Evolutionary conservation across 2,888 invertebrate genomes (phyloP), one percentile per base, ranked within the genome.

Genomic region (Cheilosia vulpina): DNA sequence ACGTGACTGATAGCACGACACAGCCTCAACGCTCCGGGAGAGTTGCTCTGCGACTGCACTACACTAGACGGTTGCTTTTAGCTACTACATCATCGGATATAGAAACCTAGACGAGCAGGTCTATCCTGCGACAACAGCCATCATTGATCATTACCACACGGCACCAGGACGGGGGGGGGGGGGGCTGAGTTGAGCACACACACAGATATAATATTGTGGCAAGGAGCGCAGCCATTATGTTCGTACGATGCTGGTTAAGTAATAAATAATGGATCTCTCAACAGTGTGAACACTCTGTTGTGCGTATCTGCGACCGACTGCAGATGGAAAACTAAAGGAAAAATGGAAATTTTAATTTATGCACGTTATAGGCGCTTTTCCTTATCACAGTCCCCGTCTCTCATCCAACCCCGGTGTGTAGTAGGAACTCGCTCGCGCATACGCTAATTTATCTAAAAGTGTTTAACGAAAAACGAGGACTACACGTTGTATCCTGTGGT

Each of bases 221-320:
- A 31, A 60, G 60, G 63, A 71, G 71, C 63, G 45, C 69, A 65
- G 45, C 73, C 58, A 78, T 78, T 78, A 78, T 62, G 62, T 41
- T 62, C 24, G 58, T 68, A 68, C 63, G 58, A 27, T 75, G 69
- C 69, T 38, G 75, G 84, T 81, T 80, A 81, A 80, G 81, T 45
- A 81, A 85, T 85, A 85, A 85, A 85, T 85, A 85, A 85, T 80
- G 81, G 76, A 81, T 68, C 81, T 72, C 68, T 76, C 75, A 75
- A 65, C 84, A 60, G 79, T 79, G 84, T 75, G 84, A 85, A 76
- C 47, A 80, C 47, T 24, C 24, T 15, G 31, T 9, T 31, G 9
- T 9, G 31, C 31, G 31, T 31, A 31, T 31, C 31, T 31, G 13
- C 24, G 9, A 24, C 19, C 60, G 21, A 2, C 2, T 34, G 3